These are phyloP conservation scores for Gyrodactylus bullatarudis DNA, from an alignment of 1,140 invertebrate genomes.

Conservation along the genomic window DNA sequence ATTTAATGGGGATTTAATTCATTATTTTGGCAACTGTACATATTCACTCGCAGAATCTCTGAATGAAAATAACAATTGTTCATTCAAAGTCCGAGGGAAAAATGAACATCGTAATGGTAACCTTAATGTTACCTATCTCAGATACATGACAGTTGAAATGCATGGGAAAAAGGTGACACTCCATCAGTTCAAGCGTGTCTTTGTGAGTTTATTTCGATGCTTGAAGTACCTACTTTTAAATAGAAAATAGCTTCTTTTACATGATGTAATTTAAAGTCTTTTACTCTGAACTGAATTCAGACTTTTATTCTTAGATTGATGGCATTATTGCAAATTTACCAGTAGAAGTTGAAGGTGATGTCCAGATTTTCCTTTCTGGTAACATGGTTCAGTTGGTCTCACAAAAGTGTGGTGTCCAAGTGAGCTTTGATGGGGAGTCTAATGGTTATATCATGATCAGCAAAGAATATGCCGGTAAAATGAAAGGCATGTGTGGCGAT, in stretches of 20 bases:
- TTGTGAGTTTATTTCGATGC: not conserved
- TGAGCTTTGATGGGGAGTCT: not conserved
- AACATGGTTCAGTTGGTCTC: conserved; percentile 1
- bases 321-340: not conserved
- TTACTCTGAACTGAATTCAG: not conserved
- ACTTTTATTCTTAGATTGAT: not conserved
- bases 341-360: not conserved
- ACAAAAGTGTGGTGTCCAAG: not conserved
- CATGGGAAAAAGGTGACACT: not conserved
- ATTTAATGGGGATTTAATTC: conserved; percentile 7
- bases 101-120: conserved; percentile 8
- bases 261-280: no score
- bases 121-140: conserved; percentile 7
- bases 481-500: conserved; percentile 3
- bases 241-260: not conserved
- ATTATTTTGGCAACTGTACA: conserved; percentile 8
- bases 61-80: not conserved
- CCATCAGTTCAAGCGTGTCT: conserved; percentile 2
- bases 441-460: not conserved
- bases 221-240: no score
- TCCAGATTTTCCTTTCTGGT: not conserved
- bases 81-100: conserved; percentile 7
- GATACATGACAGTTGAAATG: not conserved
- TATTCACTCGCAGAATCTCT: conserved; percentile 6
- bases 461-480: not conserved